These are phyloP conservation scores for Tromatobia lineatoria DNA, from an alignment of 2,888 invertebrate genomes.

Conservation along the genomic window DNA sequence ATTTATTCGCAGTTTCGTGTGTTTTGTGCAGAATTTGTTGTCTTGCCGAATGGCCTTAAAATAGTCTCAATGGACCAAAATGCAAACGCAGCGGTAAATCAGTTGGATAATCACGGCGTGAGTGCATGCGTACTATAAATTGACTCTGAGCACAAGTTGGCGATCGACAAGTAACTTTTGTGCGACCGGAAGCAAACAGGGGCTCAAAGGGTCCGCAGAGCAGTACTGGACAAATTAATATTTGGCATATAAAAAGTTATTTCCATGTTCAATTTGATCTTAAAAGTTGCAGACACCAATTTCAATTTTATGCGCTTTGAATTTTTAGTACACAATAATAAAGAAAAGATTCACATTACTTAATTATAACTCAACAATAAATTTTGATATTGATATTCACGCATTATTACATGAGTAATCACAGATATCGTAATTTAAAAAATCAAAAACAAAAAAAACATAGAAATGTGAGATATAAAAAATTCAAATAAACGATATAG, in stretches of 20 bases:
- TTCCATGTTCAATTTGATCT: background rate
- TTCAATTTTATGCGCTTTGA: background rate
- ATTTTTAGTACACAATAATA: background rate
- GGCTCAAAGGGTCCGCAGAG: background rate
- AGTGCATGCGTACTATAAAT: slow-evolving; percentile 7
- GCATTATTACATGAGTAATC: no score
- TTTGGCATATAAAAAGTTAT: background rate
- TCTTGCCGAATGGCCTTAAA: background rate
- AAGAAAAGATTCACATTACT: background rate
- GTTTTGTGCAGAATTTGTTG: slow-evolving; percentile 6
- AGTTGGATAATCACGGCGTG: slow-evolving; percentile 1
- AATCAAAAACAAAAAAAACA: no score
- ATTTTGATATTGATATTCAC: no score
- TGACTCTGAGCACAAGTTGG: slow-evolving; percentile 32
- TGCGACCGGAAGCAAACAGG: background rate
- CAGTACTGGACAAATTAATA: background rate
- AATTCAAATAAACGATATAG: no score
- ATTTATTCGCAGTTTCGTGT: slow-evolving; percentile 19
- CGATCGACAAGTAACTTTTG: slow-evolving; percentile 27
- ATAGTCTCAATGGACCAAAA: background rate
- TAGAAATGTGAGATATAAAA: no score
- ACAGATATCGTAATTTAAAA: no score
- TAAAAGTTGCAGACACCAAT: background rate
- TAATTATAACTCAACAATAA: no score
- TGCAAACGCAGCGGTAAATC: slow-evolving; percentile 19